These are phyloP conservation scores for Serrognathus titanus DNA, from an alignment of 2,888 invertebrate species.

Conservation along the genomic window DNA sequence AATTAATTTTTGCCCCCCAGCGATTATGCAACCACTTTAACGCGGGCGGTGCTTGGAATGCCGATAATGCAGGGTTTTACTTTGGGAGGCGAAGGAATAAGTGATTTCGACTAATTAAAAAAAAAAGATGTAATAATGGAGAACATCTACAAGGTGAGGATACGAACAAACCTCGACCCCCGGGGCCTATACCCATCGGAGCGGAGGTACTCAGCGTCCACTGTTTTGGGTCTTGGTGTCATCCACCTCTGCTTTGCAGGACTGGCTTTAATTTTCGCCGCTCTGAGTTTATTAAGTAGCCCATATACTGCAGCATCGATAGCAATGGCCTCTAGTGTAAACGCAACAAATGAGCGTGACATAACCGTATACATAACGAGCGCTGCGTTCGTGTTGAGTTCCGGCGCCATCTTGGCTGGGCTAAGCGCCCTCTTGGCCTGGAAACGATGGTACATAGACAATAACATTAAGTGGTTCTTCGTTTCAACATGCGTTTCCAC, in stretches of 20 bases:
- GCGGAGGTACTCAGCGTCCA: conserved; percentile 64
- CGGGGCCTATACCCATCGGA: conserved; percentile 63
- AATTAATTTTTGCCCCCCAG: too few relatives aligned
- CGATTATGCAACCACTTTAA: too few relatives aligned
- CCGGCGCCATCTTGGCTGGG: conserved; percentile 54
- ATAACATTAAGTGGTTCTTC: conserved; percentile 62
- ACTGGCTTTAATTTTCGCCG: conserved; percentile 57
- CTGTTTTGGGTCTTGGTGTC: conserved; percentile 62
- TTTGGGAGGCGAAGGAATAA: too few relatives aligned
- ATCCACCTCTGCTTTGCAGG: conserved; percentile 61
- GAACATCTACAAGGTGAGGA: conserved; percentile 65
- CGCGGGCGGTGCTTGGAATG: too few relatives aligned
- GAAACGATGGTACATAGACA: conserved; percentile 64
- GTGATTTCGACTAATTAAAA: too few relatives aligned
- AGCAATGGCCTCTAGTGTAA: background rate
- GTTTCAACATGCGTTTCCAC: conserved; percentile 52
- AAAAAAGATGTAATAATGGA: conserved; percentile 50
- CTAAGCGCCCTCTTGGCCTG: conserved; percentile 60
- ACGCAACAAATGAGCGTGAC: background rate
- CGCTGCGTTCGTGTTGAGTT: conserved; percentile 25
- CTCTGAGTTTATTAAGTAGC: conserved; percentile 46
- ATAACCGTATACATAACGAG: background rate
- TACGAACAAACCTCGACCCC: conserved; percentile 60
- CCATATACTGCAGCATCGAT: conserved; percentile 17
- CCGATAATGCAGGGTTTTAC: too few relatives aligned